Percentiles rank a stretch among this genome's conserved stretches.
Evolutionary conservation across 2,113 vertebrate genomes (phyloP).

Genomic region (Ammodytes dubius): DNA sequence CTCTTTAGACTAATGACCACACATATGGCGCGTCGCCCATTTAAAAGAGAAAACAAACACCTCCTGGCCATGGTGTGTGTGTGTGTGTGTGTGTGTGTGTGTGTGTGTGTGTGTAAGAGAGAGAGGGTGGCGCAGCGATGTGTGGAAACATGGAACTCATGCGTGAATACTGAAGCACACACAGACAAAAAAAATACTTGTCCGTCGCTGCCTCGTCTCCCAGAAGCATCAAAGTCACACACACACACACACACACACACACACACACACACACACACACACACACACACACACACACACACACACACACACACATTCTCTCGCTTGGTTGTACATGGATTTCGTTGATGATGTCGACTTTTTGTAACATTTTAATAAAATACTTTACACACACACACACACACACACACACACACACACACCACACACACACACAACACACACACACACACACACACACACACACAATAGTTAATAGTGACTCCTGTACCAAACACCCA

Average conservation of each 20-base stretch:
- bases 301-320: background rate
- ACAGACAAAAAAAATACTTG: slow-evolving; percentile 1
- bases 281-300: slow-evolving; percentile 1
- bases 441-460: too few relatives aligned
- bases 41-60: slow-evolving; percentile 88
- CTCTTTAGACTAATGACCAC: slow-evolving; percentile 85
- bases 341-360: too few relatives aligned
- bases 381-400: too few relatives aligned
- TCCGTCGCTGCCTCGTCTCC: slow-evolving; percentile 1
- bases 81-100: slow-evolving; percentile 48
- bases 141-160: slow-evolving; percentile 48
- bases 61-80: slow-evolving; percentile 75
- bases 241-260: background rate
- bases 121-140: slow-evolving; percentile 29
- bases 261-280: slow-evolving; percentile 21
- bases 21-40: slow-evolving; percentile 82
- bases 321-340: too few relatives aligned
- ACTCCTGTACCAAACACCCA: slow-evolving; percentile 5
- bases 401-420: too few relatives aligned
- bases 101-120: background rate
- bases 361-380: too few relatives aligned
- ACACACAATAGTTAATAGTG: background rate
- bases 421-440: too few relatives aligned
- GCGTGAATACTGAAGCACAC: slow-evolving; percentile 5
- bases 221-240: slow-evolving; percentile 46